Evolutionary conservation across 1,140 invertebrate species (phyloP).

Genomic region (Lucilia cuprina): DNA sequence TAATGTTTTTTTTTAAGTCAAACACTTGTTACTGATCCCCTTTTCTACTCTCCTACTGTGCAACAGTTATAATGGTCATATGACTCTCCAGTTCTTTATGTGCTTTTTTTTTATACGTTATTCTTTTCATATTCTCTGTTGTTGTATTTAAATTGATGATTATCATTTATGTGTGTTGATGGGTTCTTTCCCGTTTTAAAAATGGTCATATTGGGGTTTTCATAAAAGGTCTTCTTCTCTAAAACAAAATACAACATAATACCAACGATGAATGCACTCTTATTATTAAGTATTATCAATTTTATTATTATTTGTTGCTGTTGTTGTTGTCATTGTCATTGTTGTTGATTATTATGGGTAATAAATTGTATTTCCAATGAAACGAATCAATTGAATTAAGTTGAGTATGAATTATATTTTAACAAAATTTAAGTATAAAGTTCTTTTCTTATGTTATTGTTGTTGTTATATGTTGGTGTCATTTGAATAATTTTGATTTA

Average conservation of each 20-base stretch:
- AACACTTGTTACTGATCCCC: too few species aligned
- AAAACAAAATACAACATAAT: not conserved
- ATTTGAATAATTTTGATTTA: constrained; percentile 33
- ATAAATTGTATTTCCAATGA: constrained; percentile 30
- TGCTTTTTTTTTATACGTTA: not conserved
- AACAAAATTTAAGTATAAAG: not conserved
- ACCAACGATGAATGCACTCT: not conserved
- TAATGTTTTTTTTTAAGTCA: too few species aligned
- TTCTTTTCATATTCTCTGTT: not conserved
- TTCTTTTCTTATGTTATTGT: not conserved
- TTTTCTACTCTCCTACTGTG: not conserved
- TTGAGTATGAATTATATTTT: not conserved
- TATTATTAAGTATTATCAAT: not conserved
- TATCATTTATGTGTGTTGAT: constrained; percentile 3
- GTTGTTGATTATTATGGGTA: constrained; percentile 21
- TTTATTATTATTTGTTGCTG: not conserved
- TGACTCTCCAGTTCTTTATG: not conserved
- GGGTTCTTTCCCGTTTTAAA: not conserved
- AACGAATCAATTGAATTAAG: not conserved
- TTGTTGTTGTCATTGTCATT: not conserved
- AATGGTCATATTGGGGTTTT: not conserved
- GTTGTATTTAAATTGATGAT: constrained; percentile 1
- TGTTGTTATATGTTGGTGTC: constrained; percentile 26
- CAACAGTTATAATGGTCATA: not conserved
- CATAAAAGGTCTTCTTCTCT: not conserved